Evolutionary conservation across 2,797 vertebrate genomes (phyloP).

Genomic region (Pangasius djambal): DNA sequence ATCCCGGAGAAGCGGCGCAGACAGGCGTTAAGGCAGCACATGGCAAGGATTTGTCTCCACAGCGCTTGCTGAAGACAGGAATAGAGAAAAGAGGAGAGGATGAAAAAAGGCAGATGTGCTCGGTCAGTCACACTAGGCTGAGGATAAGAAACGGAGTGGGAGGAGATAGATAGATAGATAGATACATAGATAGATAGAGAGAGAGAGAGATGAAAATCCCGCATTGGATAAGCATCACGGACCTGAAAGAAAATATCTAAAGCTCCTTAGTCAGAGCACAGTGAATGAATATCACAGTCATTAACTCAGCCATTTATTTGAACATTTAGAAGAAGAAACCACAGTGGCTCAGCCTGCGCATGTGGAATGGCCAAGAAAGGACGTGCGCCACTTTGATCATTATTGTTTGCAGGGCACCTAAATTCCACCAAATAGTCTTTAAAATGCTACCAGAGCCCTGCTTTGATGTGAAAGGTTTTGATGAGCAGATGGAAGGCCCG

Average conservation of each 20-base stretch:
- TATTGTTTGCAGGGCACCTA: conserved; percentile 59
- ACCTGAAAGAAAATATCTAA: conserved; percentile 50
- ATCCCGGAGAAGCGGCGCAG: conserved; percentile 37
- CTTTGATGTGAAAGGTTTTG: conserved; percentile 61
- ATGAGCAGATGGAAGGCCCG: conserved; percentile 58
- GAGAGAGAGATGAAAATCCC: conserved; percentile 36
- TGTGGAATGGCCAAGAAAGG: conserved; percentile 50
- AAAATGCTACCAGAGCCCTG: conserved; percentile 50
- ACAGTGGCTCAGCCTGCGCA: conserved; percentile 40
- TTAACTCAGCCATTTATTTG: conserved; percentile 53
- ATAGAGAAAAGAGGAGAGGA: conserved; percentile 32
- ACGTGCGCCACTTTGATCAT: conserved; percentile 57
- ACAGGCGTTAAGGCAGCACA: conserved; percentile 39
- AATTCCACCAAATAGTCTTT: conserved; percentile 56
- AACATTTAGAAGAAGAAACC: conserved; percentile 40
- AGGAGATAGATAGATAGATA: background rate
- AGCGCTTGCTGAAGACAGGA: conserved; percentile 15
- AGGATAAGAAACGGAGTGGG: conserved; percentile 3
- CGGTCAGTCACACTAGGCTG: conserved; percentile 42
- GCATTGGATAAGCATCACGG: conserved; percentile 27
- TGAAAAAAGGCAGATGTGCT: conserved; percentile 23
- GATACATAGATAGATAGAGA: background rate
- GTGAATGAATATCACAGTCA: conserved; percentile 38
- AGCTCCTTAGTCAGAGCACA: conserved; percentile 45
- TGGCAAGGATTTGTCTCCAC: conserved; percentile 33